Base-by-base conservation (phyloP, 2,888 invertebrate species). In the Drosophila limbata region DNA sequence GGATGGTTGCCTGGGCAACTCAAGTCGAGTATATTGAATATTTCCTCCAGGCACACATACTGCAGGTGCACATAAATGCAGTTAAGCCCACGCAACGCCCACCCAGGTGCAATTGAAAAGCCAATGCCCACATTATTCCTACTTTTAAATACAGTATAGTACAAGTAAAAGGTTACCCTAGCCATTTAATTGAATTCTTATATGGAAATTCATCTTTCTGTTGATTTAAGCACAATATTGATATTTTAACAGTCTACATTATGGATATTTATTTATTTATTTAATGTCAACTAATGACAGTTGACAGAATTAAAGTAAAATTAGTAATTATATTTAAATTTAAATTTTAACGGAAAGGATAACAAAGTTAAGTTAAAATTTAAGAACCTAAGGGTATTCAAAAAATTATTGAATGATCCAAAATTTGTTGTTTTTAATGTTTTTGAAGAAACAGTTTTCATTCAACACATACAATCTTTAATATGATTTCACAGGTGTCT, bases 21-120 rank as follows among this genome's bases (percentile, higher is more conserved):
- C 9, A 33, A 33, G n/a, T 19, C 42, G 15, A 44, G 19, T 19
- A 40, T 39, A 42, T 55, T n/a, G n/a, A n/a, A n/a, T n/a, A n/a
- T 55, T 42, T 11, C 40, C 19, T 17, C 40, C 17, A 39, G 40
- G 11, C 39, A 28, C 15, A n/a, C 13, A 9, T 33, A 13, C 31
- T 17, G 28, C n/a, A 31, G 40, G 31, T 40, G 17, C 28, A 17
- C 40, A 31, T 19, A 42, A 33, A 8, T 51, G 60, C 60, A 50
- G 31, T 10, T 40, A 11, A 42, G 31, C 40, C 40, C 51, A 13
- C 31, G 15, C 21, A 37, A 28, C 57, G 4, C 25, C 45, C 57
- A 47, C 37, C 11, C 39, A 15, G 13, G 13, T 50, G 50, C 17
- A 25, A 6, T 40, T 13, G 42, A 1, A 10, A 37, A 21, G 15